Evolutionary conservation across 2,797 vertebrate genomes (phyloP), one percentile per base, ranked within the genome.

Genomic region (Phylloscopus collybita): DNA sequence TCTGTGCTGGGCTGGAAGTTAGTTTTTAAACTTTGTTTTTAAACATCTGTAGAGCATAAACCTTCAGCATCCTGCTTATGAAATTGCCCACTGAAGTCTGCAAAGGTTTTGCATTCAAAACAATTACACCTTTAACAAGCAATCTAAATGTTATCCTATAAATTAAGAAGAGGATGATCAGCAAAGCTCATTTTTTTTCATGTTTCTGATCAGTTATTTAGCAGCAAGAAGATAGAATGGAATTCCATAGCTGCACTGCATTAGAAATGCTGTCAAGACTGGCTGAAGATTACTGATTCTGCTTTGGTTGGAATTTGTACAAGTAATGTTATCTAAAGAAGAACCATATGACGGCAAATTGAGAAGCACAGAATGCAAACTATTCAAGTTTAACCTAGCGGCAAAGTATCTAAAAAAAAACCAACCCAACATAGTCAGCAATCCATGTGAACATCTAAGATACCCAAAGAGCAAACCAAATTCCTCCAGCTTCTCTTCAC

Each of bases 311-410:
- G 93, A 96, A 96, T 97, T 97, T 97, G 95, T 96, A 90, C 83
- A 96, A 96, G 90, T 96, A 95, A 91, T 95, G 93, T 95, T 96
- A 97, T 95, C 95, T 97, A 97, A 98, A 97, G 88, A 95, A 97
- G 70, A 97, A 97, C 93, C 96, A 94, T 84, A 94, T 97, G 96
- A 97, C 17, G 34, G 94, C 92, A 97, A 98, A 97, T 90, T 94
- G 95, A 96, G 95, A 90, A 96, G 86, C 60, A 64, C 75, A 90
- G 83, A 97, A 85, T 67, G 86, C 94, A 95, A 97, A 69, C 40
- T 80, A 86, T 91, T 93, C 21, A 92, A 93, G 88, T 80, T 95
- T 90, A 96, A 95, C 84, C 88, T 93, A 87, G 80, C 4, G 3
- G 93, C 83, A 95, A 94, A 96, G 57, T 71, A 88, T 64, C 73